Evolutionary conservation across 2,797 vertebrate species (phyloP).

Genomic region (Typhlichthys subterraneus): DNA sequence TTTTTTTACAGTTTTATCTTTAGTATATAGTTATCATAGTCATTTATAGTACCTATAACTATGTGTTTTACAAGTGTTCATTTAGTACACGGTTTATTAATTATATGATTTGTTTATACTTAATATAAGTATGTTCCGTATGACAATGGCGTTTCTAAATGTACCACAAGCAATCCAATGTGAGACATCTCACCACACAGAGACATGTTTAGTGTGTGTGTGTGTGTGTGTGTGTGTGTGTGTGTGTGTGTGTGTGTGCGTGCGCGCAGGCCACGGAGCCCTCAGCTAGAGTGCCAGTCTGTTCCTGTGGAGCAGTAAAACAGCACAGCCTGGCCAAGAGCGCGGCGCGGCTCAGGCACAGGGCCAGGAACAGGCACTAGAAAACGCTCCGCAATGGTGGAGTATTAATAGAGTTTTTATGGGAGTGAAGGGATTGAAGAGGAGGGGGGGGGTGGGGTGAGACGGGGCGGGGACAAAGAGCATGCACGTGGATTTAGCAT

Average conservation of each 20-base stretch:
- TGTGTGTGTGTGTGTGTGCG: neutral
- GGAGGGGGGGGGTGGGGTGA: neutral
- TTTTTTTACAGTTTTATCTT: too few species aligned
- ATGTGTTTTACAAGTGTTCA: too few species aligned
- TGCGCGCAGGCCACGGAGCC: constrained; percentile 65
- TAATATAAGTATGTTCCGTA: too few species aligned
- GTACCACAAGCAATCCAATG: too few species aligned
- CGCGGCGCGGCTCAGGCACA: constrained; percentile 68
- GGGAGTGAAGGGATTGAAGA: constrained; percentile 27
- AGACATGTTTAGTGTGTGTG: constrained; percentile 61
- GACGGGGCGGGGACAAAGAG: constrained; percentile 18
- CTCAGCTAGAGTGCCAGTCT: constrained; percentile 81
- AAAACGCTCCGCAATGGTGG: constrained; percentile 67
- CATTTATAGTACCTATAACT: too few species aligned
- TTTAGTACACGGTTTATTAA: too few species aligned
- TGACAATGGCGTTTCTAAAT: too few species aligned
- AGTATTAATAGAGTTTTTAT: constrained; percentile 69
- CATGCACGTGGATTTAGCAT: constrained; percentile 24
- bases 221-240: neutral
- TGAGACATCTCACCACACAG: constrained; percentile 55
- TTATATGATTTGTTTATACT: too few species aligned
- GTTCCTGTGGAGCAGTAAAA: constrained; percentile 80
- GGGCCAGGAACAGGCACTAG: constrained; percentile 72
- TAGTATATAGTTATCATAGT: too few species aligned
- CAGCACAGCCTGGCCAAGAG: constrained; percentile 76